A percentile compares a stretch with the other conserved stretches of the same genome.
Conservation (phyloP, 2,888 invertebrate genomes). For the Lochmaea capreae region DNA sequence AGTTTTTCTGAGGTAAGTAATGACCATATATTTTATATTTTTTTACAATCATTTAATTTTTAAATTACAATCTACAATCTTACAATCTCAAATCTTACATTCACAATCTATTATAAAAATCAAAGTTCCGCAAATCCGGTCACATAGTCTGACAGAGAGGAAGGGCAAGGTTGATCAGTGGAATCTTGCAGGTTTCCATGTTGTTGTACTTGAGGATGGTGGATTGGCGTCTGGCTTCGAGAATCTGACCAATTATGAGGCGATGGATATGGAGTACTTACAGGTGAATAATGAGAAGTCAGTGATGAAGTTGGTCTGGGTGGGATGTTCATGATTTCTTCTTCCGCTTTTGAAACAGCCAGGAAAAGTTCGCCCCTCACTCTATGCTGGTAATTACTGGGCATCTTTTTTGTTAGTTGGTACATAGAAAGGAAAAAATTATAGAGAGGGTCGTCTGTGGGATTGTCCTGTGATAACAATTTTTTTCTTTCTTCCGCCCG, state of each 20-base stretch:
- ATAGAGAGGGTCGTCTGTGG: slow-evolving; percentile 17
- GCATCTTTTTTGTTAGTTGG: slow-evolving; percentile 21
- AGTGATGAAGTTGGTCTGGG: slow-evolving; percentile 20
- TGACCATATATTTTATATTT: not conserved
- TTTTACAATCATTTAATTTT: not conserved
- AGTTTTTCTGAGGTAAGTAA: slow-evolving; percentile 35
- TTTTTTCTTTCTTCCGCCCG: slow-evolving; percentile 18
- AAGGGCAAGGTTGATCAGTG: slow-evolving; percentile 11
- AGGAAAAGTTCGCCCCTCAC: slow-evolving; percentile 20
- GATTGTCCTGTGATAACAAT: slow-evolving; percentile 10
- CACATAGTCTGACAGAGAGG: not conserved
- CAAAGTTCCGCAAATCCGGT: not conserved
- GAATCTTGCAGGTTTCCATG: slow-evolving; percentile 18
- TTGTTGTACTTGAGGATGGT: slow-evolving; percentile 17
- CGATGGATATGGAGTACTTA: not conserved
- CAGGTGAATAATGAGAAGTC: slow-evolving; percentile 17
- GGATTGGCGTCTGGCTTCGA: slow-evolving; percentile 8
- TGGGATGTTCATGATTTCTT: slow-evolving; percentile 24
- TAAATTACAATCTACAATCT: too few relatives aligned
- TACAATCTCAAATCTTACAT: too few relatives aligned
- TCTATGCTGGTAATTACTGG: slow-evolving; percentile 15
- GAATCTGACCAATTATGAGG: slow-evolving; percentile 19
- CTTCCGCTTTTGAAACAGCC: slow-evolving; percentile 23
- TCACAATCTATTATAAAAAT: slow-evolving; percentile 12
- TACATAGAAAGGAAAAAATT: slow-evolving; percentile 26